Evolutionary conservation across 2,888 invertebrate genomes (phyloP), one percentile per base, ranked within the genome.

Genomic region (Hybos culiciformis): DNA sequence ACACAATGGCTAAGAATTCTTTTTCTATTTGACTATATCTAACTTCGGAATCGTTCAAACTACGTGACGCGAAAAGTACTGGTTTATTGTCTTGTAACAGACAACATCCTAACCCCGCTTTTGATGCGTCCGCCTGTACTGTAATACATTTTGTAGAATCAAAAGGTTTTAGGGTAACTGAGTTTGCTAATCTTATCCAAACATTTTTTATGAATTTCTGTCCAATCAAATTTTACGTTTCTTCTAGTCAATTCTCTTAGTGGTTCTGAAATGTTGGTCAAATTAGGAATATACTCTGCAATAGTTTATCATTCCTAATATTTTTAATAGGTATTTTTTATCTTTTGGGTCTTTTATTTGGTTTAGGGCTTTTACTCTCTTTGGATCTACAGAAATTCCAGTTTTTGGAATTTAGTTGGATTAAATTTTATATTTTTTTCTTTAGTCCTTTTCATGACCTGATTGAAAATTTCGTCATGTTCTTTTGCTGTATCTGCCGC

Each of bases 401-500:
- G 39, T 26, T 7, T 39, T 37, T 46, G 46, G 34, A 46, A 33
- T 33, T 46, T 57, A 9, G 48, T 43, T 33, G 17, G 36, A 50
- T 57, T 59, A 43, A 58, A 59, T 49, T 54, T 58, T 20, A 59
- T 47, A 48, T 52, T 52, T 39, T 44, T 40, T 44, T 53, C 17
- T 40, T 15, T 47, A 12, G 53, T 54, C 43, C 50, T 46, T 19
- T 54, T 39, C 36, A 59, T 41, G 5, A 54, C 57, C 36, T 46
- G 21, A 21, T 44, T 45, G 31, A 57, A 45, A 33, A 48, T 53
- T 37, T 39, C 26, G 42, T 55, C 50, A 45, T 53, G 53, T 41
- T 53, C 38, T 36, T 43, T 23, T 34, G 33, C 24, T 21, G 43
- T 42, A 24, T 42, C 41, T 12, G 37, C 48, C 4, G 18, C 17